Evolutionary conservation across 2,888 invertebrate species (phyloP), one percentile per base, ranked within the genome.

Genomic region (Lasioglossum leucozonium): DNA sequence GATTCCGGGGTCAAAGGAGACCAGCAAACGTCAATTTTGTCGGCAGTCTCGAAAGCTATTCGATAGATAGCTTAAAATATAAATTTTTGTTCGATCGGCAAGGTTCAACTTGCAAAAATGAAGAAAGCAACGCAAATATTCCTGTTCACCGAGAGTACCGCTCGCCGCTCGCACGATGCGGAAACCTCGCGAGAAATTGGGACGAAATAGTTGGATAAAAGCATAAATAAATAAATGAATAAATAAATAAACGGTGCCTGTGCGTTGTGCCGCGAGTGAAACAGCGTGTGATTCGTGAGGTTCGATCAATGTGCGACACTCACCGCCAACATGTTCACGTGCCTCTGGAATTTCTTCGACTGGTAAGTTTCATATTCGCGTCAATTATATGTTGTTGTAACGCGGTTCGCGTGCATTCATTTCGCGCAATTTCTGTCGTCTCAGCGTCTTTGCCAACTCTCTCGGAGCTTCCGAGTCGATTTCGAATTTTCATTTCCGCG

Each of bases 301-400:
- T 78, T 55, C 30, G 71, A 79, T 85, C 82, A 37, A 90, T 89
- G 90, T 84, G 83, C 81, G 82, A 80, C 55, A 76, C 62, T 79
- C 40, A 37, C 73, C 47, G 55, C 79, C 93, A 95, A 91, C 92
- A 96, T 96, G 96, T 96, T 96, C 93, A 96, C 96, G 91, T 96
- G 96, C 94, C 95, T 96, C 92, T 96, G 96, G 96, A 96, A 96
- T 93, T 95, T 96, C 87, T 96, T 96, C 95, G 96, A 96, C 93
- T 96, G 96, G 96, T 96, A 94, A 96, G 96, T 78, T 11, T 1
- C 18, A 34, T 34, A 18, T 4, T 16, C 30, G 18, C 30, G 30
- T 65, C 1, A 34, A 34, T 34, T 34, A 34, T 34, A 34, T 34
- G 1, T 34, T 34, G 34, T 34, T 34, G 3, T 34, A 34, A n/a